These are phyloP conservation scores for Umimayanthus chanpuru DNA, from an alignment of 92 coral and sea anemone genomes.

Conservation along the genomic window DNA sequence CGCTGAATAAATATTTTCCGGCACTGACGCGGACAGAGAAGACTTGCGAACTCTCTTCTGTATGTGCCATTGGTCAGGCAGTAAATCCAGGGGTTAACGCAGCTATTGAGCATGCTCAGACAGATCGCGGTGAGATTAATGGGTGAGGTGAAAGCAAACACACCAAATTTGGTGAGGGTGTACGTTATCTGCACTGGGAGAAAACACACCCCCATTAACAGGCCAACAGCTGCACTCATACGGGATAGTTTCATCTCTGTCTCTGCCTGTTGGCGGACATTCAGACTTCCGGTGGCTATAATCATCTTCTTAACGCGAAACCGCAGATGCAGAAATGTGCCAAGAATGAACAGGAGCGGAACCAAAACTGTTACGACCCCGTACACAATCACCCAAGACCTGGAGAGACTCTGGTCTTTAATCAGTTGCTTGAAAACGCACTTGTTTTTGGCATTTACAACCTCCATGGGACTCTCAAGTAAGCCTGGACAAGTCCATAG, in stretches of 20 bases:
- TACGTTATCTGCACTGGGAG: conserved; percentile 17
- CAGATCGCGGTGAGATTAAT: not conserved
- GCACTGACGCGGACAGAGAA: conserved; percentile 16
- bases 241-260: conserved; percentile 17
- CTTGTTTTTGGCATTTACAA: not conserved
- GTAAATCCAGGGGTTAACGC: conserved; percentile 33
- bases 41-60: conserved; percentile 18
- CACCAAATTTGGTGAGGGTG: conserved; percentile 21
- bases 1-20: conserved; percentile 1
- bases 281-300: not conserved
- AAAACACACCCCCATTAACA: conserved; percentile 26
- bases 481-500: conserved; percentile 18
- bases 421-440: conserved; percentile 10
- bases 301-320: not conserved
- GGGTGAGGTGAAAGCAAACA: conserved; percentile 7
- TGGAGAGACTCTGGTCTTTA: conserved; percentile 7
- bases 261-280: not conserved
- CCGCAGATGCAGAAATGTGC: conserved; percentile 30
- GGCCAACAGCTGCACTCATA: conserved; percentile 10
- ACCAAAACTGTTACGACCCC: conserved; percentile 18
- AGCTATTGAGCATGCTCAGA: conserved; percentile 35
- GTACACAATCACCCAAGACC: conserved; percentile 4
- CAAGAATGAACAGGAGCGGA: conserved; percentile 17
- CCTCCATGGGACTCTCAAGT: conserved; percentile 24
- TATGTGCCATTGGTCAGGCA: conserved; percentile 12